Evolutionary conservation across 2,888 invertebrate genomes (phyloP), one percentile per base, ranked within the genome.

Genomic region (Catocala fraxini): DNA sequence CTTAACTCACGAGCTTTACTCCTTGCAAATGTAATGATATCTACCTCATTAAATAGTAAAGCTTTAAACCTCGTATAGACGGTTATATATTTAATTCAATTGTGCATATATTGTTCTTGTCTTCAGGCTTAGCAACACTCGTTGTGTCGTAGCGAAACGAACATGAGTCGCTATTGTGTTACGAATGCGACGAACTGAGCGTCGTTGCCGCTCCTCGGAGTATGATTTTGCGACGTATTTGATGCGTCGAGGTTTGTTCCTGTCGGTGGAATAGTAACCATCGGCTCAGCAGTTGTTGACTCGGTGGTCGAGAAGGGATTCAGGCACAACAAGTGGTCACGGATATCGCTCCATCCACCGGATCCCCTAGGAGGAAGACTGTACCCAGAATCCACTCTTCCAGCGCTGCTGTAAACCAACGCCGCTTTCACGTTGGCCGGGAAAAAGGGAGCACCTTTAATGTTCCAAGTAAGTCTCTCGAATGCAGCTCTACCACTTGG

Each of bases 251-350:
- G 6, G 0, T 6, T 6, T 9, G 35, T 4, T 39, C 1, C 7
- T 9, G 35, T 39, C 35, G 35, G 2, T 9, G 9, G 42, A 11
- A 48, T 11, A 10, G 13, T 6, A 12, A 48, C n/a, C 41, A 9
- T 41, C 11, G 47, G 48, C 41, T 47, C 48, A 9, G 42, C 42
- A 12, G 58, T 46, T 5, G 59, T 54, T 15, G n/a, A 33, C 3
- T 59, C 55, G 25, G 68, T 70, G 6, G 65, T 33, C 56, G 75
- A 64, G 12, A 77, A 61, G 0, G 83, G 82, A 45, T 86, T 84
- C 41, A 84, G 65, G 60, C 89, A 89, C 7, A 89, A 79, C 45
- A 82, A 59, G 56, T 81, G 81, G 65, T 89, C 89, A 7, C 86
- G 81, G 47, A 71, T 33, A 67, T 87, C 85, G 13, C 62, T 63